These are phyloP conservation scores for Melanotaenia nigrans DNA, from an alignment of 2,797 vertebrate genomes.

Conservation along the genomic window DNA sequence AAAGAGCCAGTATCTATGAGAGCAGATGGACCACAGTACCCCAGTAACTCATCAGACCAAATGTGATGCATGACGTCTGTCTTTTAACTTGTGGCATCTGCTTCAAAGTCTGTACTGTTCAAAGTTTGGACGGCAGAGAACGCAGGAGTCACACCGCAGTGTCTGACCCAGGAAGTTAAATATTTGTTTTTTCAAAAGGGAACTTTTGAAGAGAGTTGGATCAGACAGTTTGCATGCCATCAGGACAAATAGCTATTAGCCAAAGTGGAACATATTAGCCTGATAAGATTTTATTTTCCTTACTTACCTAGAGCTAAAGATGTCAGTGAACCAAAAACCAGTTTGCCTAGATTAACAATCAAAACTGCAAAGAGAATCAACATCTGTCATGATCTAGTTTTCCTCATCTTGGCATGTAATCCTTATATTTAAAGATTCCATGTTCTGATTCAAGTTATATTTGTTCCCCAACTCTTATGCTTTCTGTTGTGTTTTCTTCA, in stretches of 20 bases:
- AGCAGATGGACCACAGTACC: slow-evolving; percentile 71
- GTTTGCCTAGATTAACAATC: background rate
- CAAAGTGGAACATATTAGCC: slow-evolving; percentile 5
- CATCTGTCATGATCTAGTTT: background rate
- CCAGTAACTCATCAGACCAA: slow-evolving; percentile 61
- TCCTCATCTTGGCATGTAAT: too few relatives aligned
- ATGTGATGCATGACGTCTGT: slow-evolving; percentile 67
- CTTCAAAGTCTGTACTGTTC: slow-evolving; percentile 59
- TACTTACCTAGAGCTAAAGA: background rate
- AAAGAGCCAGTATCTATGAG: slow-evolving; percentile 52
- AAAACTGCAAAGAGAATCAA: background rate
- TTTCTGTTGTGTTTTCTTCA: too few relatives aligned
- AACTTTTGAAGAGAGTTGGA: slow-evolving; percentile 42
- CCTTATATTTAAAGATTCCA: too few relatives aligned
- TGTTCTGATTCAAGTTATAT: too few relatives aligned
- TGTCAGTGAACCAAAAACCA: background rate
- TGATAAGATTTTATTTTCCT: background rate
- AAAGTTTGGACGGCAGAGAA: slow-evolving; percentile 45
- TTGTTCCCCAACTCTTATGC: too few relatives aligned
- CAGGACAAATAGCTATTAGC: slow-evolving; percentile 38
- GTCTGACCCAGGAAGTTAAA: slow-evolving; percentile 45
- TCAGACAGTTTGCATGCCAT: slow-evolving; percentile 29
- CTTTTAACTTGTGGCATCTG: slow-evolving; percentile 71
- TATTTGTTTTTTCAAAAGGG: slow-evolving; percentile 56
- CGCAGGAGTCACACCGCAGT: slow-evolving; percentile 38